Evolutionary conservation across 2,888 invertebrate genomes (phyloP).

Genomic region (Drosophila fungiperda): DNA sequence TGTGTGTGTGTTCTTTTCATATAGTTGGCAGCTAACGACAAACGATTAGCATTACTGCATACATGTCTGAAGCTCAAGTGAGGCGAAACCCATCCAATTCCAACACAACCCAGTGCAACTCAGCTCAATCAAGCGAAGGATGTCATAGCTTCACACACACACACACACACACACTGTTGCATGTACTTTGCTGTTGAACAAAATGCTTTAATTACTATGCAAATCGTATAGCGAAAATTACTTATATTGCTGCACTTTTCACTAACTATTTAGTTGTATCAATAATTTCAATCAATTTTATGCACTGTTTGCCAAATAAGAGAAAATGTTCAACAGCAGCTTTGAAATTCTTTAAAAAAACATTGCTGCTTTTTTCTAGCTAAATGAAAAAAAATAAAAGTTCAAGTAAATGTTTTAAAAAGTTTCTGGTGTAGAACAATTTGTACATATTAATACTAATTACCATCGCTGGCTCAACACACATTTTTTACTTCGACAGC

Average conservation of each 20-base stretch:
- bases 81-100: not conserved
- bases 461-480: not conserved
- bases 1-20: conserved; percentile 15
- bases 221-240: conserved; percentile 10
- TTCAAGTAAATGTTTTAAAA: not conserved
- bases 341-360: not conserved
- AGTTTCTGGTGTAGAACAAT: not conserved
- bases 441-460: not conserved
- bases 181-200: conserved; percentile 2
- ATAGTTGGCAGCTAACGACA: conserved; percentile 36
- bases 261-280: conserved; percentile 11
- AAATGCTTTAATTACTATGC: conserved; percentile 6
- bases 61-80: conserved; percentile 32
- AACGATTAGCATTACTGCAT: conserved; percentile 43
- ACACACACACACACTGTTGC: not conserved
- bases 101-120: not conserved
- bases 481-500: not conserved
- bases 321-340: not conserved
- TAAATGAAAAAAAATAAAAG: not conserved
- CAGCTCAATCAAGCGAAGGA: conserved; percentile 13
- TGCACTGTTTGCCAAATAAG: not conserved
- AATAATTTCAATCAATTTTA: conserved; percentile 11
- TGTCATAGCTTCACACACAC: not conserved
- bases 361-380: not conserved
- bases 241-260: conserved; percentile 19